Evolutionary conservation across 2,797 vertebrate genomes (phyloP), one percentile per base, ranked within the genome.

Genomic region (Eidolon dupreanum): DNA sequence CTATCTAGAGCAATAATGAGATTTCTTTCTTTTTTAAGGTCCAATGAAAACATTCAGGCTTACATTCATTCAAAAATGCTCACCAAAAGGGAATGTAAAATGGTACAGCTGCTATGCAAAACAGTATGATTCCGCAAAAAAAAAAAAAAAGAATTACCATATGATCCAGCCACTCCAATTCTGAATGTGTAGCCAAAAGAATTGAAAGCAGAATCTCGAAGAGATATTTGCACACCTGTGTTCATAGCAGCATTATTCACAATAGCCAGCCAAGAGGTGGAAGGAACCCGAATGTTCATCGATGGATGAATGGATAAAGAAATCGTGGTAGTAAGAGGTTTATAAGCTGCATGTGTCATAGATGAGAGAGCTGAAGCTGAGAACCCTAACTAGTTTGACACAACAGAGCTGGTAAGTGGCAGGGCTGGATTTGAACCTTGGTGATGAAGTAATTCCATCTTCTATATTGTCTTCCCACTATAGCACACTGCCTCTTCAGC

Each of bases 11-110:
- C 31, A 90, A 63, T 49, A 15, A 49, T 49, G 49, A 49, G 49
- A 49, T 49, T 49, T 49, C 49, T 49, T 49, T 49, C 49, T 49
- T 49, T 49, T 49, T 49, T 49, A 49, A 49, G 49, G 49, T 16
- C 49, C 49, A 49, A 49, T 82, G 36, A 82, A 82, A 92, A 75
- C 9, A 78, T 88, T 79, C 46, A 68, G 26, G 26, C 33, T 78
- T 82, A 61, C 15, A 85, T 10, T 63, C 83, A 93, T n/a, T 83
- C 31, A 90, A 96, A 96, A 84, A 63, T 68, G 65, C 31, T 90
- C 85, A 94, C 31, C 41, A 85, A 49, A 19, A 97, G 26, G 31
- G 11, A 79, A 96, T 75, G n/a, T 38, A 38, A 73, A 88, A 55
- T 51, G 26, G 36, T 49, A 6, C 6, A 68, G 46, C 9, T 87